Evolutionary conservation across 2,888 invertebrate species (phyloP), one percentile per base, ranked within the genome.

Genomic region (Synergus gifuensis): DNA sequence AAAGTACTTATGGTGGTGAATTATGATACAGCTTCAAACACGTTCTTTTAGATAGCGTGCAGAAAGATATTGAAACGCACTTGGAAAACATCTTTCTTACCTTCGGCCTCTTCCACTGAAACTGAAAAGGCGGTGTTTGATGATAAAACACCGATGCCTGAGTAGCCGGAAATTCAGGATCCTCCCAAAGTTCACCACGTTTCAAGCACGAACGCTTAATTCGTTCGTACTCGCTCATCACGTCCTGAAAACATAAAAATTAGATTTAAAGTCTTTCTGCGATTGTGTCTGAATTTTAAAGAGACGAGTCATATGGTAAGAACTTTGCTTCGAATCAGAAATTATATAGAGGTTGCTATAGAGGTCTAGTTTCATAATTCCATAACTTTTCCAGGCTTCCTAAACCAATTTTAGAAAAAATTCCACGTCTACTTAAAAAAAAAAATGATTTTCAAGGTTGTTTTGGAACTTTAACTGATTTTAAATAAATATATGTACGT

Each of bases 121-220:
- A 98, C 89, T 97, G 96, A 92, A 98, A 98, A 0, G 98, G 97
- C n/a, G 98, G 98, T 16, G 97, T 97, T 92, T 98, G 98, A 92
- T 98, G 97, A 92, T 98, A 98, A 92, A 98, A 98, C 9, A 98
- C 97, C 2, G 98, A 98, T 7, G 96, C 94, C 93, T 98, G 98
- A 11, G 96, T 95, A 4, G 98, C 97, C 4, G 97, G 96, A 93
- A 98, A 98, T 92, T 98, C 98, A 0, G 97, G 96, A 93, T 98
- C 98, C 92, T 98, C 97, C 97, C 97, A 98, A 28, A 97, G 94
- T 91, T 96, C 95, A 62, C 95, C 96, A 86, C 95, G 95, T 93
- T 96, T 95, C 90, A 96, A 94, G 93, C 97, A 98, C 88, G 95
- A 94, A 89, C 95, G 94, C 93, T 96, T 96, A 88, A 98, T 96